Evolutionary conservation across 2,797 vertebrate species (phyloP).

Genomic region (Cercopithecus hamlyni): DNA sequence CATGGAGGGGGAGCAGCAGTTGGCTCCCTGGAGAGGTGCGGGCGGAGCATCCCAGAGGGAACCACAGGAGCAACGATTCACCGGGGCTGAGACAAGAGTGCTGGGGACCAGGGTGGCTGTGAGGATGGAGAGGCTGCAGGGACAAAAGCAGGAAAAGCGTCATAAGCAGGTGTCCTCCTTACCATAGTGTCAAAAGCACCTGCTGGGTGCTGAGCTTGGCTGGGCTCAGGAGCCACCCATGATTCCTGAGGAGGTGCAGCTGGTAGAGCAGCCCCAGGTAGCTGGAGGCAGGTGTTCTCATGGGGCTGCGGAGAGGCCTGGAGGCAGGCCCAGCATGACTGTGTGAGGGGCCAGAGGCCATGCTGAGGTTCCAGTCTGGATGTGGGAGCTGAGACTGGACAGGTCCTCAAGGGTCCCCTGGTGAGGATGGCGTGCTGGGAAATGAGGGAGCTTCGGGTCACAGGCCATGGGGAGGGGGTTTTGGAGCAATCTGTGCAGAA

Average conservation of each 20-base stretch:
- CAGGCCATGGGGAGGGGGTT: background rate
- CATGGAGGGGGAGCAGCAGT: background rate
- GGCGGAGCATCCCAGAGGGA: background rate
- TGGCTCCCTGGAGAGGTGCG: background rate
- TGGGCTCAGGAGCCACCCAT: background rate
- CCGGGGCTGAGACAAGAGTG: background rate
- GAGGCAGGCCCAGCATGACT: background rate
- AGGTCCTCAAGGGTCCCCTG: background rate
- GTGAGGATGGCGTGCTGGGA: background rate
- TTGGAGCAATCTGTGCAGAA: background rate
- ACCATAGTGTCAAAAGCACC: fast-evolving
- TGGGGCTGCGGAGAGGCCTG: background rate
- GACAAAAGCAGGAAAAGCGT: background rate
- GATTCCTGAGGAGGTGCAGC: background rate
- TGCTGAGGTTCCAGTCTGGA: background rate
- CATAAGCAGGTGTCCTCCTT: background rate
- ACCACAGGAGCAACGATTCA: background rate
- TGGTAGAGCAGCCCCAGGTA: background rate
- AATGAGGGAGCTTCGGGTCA: background rate
- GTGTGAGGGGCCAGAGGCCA: background rate
- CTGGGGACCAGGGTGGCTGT: background rate
- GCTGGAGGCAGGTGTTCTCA: background rate
- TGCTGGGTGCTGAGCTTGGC: background rate
- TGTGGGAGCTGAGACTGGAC: background rate
- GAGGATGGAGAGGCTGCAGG: background rate